Conservation (phyloP, 2,797 vertebrate species). For the Coregonus sp. region DNA sequence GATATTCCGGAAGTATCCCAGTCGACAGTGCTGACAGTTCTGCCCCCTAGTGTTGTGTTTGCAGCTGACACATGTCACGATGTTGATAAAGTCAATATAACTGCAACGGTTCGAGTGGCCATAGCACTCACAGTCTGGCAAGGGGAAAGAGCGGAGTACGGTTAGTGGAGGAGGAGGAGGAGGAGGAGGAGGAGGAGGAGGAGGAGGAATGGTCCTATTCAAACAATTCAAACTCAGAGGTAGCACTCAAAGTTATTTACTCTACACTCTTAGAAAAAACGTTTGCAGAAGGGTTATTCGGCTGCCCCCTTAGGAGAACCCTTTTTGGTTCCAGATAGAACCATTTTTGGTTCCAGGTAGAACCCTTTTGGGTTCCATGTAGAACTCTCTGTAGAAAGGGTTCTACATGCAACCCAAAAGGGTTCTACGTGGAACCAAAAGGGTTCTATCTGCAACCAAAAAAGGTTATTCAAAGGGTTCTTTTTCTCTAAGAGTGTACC, state of each 20-base stretch:
- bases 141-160: conserved; percentile 72
- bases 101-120: conserved; percentile 98
- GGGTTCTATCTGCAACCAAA: too few relatives aligned
- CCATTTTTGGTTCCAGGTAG: too few relatives aligned
- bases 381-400: too few relatives aligned
- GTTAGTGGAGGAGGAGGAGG: conserved; percentile 9
- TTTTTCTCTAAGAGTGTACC: background rate
- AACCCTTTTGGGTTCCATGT: too few relatives aligned
- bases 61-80: conserved; percentile 97
- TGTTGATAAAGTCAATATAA: conserved; percentile 96
- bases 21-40: conserved; percentile 93
- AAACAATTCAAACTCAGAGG: background rate
- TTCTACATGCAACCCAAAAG: too few relatives aligned
- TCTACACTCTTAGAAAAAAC: background rate
- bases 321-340: too few relatives aligned
- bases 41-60: conserved; percentile 98
- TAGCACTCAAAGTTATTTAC: background rate
- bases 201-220: conserved; percentile 51
- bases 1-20: conserved; percentile 90
- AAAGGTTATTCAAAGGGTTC: too few relatives aligned
- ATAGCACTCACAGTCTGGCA: conserved; percentile 95
- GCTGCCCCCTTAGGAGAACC: too few relatives aligned
- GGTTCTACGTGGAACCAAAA: too few relatives aligned
- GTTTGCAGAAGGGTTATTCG: background rate
- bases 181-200: conserved; percentile 47